Base-by-base conservation (phyloP, 2,113 vertebrate species). In the Rhynchomys soricoides region DNA sequence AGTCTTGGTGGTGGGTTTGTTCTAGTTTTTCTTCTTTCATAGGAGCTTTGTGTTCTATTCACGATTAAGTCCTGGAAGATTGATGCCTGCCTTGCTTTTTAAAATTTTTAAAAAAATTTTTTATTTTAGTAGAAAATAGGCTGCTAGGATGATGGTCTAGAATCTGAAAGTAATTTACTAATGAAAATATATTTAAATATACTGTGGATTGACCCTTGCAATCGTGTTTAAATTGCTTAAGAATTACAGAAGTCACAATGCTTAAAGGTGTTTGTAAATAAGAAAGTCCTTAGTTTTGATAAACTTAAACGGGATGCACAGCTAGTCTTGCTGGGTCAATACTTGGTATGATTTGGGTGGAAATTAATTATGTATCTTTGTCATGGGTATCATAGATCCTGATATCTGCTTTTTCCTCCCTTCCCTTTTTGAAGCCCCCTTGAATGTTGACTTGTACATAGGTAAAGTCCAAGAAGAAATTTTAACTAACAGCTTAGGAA, bases 231-330 rank as follows among this genome's bases (percentile, higher is more conserved):
- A 98, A 86, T 91, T 89, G 90, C 97, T 96, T 89, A 95, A 91
- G 96, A 98, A 93, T 92, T 97, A 96, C 77, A 95, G 97, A 90
- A 94, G 5, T 92, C 93, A 95, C 77, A 97, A 57, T 92, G 96
- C 96, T 90, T 85, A 93, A 88, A 95, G 92, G 91, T 45, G 57
- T 43, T 59, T 98, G 90, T 98, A 97, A 66, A 68, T 97, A 97
- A 97, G 97, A 98, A 97, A 98, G 97, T 94, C 96, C 74, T 97
- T 98, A 98, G 93, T 96, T 98, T 98, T 98, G 96, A 94, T 98
- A 97, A 97, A 93, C 78, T 96, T 97, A 97, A 98, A 94, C 96
- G 45, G 70, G 68, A 81, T 90, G 73, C 48, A 83, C 64, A 81
- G 93, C n/a, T 95, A 96, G 97, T 98, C 90, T 95, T 97, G 73